phyloP scores from a whole-genome alignment of 2,888 invertebrate species.

The Macaria liturata region DNA sequence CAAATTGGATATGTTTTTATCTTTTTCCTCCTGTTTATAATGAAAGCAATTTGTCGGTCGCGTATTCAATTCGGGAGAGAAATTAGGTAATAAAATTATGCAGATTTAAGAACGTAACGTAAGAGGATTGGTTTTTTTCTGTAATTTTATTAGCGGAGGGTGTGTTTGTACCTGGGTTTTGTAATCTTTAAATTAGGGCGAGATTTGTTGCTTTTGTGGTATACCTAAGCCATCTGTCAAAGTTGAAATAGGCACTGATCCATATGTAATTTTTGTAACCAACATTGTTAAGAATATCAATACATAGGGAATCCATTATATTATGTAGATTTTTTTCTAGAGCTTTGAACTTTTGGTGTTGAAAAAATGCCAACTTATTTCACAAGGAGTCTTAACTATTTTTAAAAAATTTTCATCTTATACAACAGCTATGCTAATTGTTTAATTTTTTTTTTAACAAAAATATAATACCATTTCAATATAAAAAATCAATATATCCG shows the following conservation, averaged over 20 bases:
- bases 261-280: too few relatives aligned
- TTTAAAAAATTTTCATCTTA: too few relatives aligned
- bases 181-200: slow-evolving; percentile 47
- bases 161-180: slow-evolving; percentile 51
- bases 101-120: slow-evolving; percentile 60
- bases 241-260: too few relatives aligned
- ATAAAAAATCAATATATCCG: too few relatives aligned
- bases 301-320: not conserved
- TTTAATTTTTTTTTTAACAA: too few relatives aligned
- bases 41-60: slow-evolving; percentile 52
- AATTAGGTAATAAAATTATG: slow-evolving; percentile 78
- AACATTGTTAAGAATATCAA: too few relatives aligned
- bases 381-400: too few relatives aligned
- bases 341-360: too few relatives aligned
- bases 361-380: too few relatives aligned
- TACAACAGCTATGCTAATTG: too few relatives aligned
- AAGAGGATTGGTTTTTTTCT: slow-evolving; percentile 60
- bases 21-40: slow-evolving; percentile 30
- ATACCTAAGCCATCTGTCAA: slow-evolving; percentile 25
- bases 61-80: slow-evolving; percentile 53
- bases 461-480: too few relatives aligned
- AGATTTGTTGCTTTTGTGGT: slow-evolving; percentile 23
- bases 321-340: too few relatives aligned
- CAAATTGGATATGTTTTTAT: slow-evolving; percentile 17
- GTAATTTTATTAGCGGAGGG: slow-evolving; percentile 54